phyloP scores from a whole-genome alignment of 2,888 invertebrate species.

The Orchesellides sinensis region DNA sequence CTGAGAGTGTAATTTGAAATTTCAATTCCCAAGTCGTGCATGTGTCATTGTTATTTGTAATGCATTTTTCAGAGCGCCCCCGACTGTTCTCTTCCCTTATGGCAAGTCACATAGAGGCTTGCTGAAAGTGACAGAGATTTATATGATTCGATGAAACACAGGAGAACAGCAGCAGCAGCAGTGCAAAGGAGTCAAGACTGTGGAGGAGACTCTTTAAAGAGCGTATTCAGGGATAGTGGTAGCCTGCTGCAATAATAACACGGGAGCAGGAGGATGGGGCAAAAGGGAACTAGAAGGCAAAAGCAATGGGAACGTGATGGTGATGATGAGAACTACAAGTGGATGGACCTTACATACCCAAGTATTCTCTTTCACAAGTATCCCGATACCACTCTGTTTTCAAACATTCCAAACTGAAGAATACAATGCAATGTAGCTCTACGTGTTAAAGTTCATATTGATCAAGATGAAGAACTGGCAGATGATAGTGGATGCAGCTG shows the following conservation, averaged over 20 bases:
- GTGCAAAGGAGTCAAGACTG: too few species aligned
- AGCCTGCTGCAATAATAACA: too few species aligned
- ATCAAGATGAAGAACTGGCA: constrained; percentile 23
- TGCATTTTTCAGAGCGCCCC: constrained; percentile 53
- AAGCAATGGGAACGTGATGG: not conserved
- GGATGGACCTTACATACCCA: not conserved
- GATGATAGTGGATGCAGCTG: constrained; percentile 17
- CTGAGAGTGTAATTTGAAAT: constrained; percentile 58
- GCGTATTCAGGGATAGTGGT: too few species aligned
- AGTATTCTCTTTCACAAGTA: not conserved
- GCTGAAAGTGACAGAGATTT: constrained; percentile 59
- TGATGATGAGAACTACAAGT: not conserved
- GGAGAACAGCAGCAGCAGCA: constrained; percentile 22
- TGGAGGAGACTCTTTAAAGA: too few species aligned
- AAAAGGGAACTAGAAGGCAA: constrained; percentile 1
- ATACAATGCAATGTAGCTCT: constrained; percentile 13
- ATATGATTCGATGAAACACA: constrained; percentile 50
- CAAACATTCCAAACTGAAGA: not conserved
- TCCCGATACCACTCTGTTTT: not conserved
- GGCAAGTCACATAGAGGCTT: constrained; percentile 34
- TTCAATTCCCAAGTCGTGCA: constrained; percentile 61
- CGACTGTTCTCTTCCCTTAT: constrained; percentile 32
- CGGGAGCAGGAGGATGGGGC: constrained; percentile 23
- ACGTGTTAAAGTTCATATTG: constrained; percentile 18
- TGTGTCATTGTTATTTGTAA: constrained; percentile 64